Evolutionary conservation across 1,140 invertebrate species (phyloP), one percentile per base, ranked within the genome.

Genomic region (Hyposmocoma kahamanoa): DNA sequence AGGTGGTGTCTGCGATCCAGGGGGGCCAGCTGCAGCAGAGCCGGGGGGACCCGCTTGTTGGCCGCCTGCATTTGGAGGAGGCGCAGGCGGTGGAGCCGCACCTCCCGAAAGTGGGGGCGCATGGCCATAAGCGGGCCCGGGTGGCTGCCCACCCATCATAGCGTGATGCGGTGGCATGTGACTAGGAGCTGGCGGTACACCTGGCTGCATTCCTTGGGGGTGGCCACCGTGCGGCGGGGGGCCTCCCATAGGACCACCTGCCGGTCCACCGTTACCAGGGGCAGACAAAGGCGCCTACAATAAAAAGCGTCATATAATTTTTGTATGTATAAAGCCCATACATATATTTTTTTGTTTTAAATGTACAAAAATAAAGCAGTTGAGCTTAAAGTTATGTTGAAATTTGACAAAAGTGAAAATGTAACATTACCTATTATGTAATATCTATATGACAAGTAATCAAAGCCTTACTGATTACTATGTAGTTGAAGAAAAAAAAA

Each of bases 101-200:
- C 5, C 5, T 5, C 24, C 63, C 1, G 59, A 43, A 8, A 74
- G 22, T 49, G 74, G 54, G 39, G 74, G 61, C 21, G 68, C 59
- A 39, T 61, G 57, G 2, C 50, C 53, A 41, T 62, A 58, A 28
- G 44, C 41, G 0, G 50, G 39, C 2, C 51, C 49, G 22, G 32
- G 42, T 30, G 21, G 45, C 39, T 84, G 77, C 0, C 71, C 67
- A 1, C 62, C 53, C 67, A 83, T 74, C 72, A 84, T 79, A 3
- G 62, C 55, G 41, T 81, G 79, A 41, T 80, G 79, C 22, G 76
- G 56, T 38, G 74, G 62, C 72, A 85, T 53, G 48, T 71, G 53
- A n/a, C n/a, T n/a, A n/a, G n/a, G n/a, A n/a, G n/a, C n/a, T 18
- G 57, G 53, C 34, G 68, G 28, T 22, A 55, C 62, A 24, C 52